Evolutionary conservation across 2,797 vertebrate species (phyloP).

Genomic region (Geotrypetes seraphini): DNA sequence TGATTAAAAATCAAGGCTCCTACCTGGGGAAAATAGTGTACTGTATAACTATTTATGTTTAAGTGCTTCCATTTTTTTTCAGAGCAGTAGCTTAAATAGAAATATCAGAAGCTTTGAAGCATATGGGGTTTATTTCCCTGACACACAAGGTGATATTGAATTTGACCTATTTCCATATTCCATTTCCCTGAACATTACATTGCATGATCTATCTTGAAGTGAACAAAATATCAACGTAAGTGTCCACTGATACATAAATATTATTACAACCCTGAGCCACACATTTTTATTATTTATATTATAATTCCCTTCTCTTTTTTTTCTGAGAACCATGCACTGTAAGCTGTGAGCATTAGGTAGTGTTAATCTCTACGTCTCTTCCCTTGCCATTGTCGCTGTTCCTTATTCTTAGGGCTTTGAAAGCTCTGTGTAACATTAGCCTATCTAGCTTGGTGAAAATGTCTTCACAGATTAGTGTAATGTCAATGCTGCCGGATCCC

Average conservation of each 20-base stretch:
- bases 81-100: conserved; percentile 7
- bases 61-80: conserved; percentile 11
- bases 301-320: conserved; percentile 16
- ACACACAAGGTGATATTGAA: conserved; percentile 1
- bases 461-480: conserved; percentile 70
- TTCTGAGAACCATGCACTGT: conserved; percentile 26
- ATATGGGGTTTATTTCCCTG: conserved; percentile 6
- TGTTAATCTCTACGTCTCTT: conserved; percentile 26
- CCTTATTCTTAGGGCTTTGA: conserved; percentile 51
- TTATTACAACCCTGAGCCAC: neutral
- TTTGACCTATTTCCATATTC: conserved; percentile 21
- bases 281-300: neutral
- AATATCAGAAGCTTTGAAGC: conserved; percentile 10
- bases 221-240: conserved; percentile 11
- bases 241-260: conserved; percentile 5
- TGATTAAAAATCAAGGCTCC: conserved; percentile 6
- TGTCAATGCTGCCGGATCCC: conserved; percentile 59
- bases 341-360: conserved; percentile 24
- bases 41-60: neutral
- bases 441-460: conserved; percentile 61
- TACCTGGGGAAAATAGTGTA: conserved; percentile 18
- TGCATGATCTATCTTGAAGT: conserved; percentile 5
- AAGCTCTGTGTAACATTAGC: conserved; percentile 60
- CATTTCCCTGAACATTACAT: neutral
- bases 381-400: conserved; percentile 44